Evolutionary conservation across 2,797 vertebrate species (phyloP).

Genomic region (Enteromius thamalakanensis): DNA sequence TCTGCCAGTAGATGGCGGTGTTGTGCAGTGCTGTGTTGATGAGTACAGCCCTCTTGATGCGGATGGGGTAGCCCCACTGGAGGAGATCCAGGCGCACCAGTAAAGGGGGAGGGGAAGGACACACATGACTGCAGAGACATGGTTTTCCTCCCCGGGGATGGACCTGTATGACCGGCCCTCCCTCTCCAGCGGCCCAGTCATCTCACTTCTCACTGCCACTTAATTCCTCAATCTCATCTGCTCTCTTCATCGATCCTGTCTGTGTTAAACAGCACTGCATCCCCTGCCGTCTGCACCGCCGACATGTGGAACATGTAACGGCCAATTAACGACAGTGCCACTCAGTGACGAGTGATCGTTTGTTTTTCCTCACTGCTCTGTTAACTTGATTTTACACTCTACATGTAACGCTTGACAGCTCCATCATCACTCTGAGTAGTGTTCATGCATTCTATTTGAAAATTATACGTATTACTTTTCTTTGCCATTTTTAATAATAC

Average conservation of each 20-base stretch:
- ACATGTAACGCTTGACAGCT: background rate
- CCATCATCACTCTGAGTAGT: background rate
- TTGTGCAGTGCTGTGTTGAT: slow-evolving; percentile 53
- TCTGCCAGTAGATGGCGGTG: slow-evolving; percentile 64
- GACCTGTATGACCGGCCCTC: slow-evolving; percentile 38
- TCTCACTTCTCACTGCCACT: slow-evolving; percentile 53
- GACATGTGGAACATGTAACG: slow-evolving; percentile 33
- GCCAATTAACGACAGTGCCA: slow-evolving; percentile 42
- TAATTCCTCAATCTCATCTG: slow-evolving; percentile 50
- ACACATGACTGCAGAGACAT: slow-evolving; percentile 52
- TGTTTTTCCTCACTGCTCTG: background rate
- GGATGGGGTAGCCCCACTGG: slow-evolving; percentile 47
- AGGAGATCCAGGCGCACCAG: slow-evolving; percentile 17
- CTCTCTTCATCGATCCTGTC: slow-evolving; percentile 53
- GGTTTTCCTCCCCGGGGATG: slow-evolving; percentile 41
- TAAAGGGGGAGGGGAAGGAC: slow-evolving; percentile 30
- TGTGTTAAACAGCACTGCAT: slow-evolving; percentile 55
- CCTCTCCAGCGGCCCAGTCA: background rate
- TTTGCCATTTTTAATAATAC: background rate
- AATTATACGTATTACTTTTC: background rate
- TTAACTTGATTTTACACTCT: background rate
- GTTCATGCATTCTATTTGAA: background rate
- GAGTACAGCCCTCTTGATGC: slow-evolving; percentile 20
- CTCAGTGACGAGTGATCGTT: slow-evolving; percentile 23
- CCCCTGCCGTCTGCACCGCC: slow-evolving; percentile 20